Evolutionary conservation across 1,140 invertebrate species (phyloP).

Genomic region (Caenorhabditis latens): DNA sequence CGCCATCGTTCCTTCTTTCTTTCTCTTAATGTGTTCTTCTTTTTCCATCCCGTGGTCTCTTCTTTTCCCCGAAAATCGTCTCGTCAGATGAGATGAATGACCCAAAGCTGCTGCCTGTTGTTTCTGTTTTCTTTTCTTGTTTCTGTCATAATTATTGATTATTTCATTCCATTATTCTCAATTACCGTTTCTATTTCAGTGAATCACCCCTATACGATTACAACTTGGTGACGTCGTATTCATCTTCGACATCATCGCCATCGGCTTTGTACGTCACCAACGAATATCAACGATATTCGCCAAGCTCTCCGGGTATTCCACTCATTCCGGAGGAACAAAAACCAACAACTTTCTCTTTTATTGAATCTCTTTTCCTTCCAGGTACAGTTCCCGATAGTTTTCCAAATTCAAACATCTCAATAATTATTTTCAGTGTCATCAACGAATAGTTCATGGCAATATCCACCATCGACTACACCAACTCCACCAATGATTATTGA

Average conservation of each 20-base stretch:
- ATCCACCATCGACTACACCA: neutral
- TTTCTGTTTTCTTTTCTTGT: neutral
- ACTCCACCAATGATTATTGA: slow-evolving; percentile 44
- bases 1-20: slow-evolving; percentile 1
- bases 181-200: neutral
- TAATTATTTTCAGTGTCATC: neutral
- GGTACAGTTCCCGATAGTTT: neutral
- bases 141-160: slow-evolving; percentile 26
- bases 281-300: neutral
- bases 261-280: neutral
- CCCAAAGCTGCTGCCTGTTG: slow-evolving; percentile 17
- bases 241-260: neutral
- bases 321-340: neutral
- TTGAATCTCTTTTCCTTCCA: neutral
- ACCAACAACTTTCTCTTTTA: neutral
- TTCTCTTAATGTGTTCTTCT: slow-evolving; percentile 22
- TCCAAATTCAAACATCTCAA: neutral
- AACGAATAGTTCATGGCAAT: neutral
- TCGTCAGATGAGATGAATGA: slow-evolving; percentile 54
- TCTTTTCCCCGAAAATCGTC: slow-evolving; percentile 24
- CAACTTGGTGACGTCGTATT: slow-evolving; percentile 9
- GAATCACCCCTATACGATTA: neutral
- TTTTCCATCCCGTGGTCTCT: neutral
- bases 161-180: neutral
- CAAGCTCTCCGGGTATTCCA: slow-evolving; percentile 16